Evolutionary conservation across 2,113 vertebrate species (phyloP).

Genomic region (Formicarius rufipectus): DNA sequence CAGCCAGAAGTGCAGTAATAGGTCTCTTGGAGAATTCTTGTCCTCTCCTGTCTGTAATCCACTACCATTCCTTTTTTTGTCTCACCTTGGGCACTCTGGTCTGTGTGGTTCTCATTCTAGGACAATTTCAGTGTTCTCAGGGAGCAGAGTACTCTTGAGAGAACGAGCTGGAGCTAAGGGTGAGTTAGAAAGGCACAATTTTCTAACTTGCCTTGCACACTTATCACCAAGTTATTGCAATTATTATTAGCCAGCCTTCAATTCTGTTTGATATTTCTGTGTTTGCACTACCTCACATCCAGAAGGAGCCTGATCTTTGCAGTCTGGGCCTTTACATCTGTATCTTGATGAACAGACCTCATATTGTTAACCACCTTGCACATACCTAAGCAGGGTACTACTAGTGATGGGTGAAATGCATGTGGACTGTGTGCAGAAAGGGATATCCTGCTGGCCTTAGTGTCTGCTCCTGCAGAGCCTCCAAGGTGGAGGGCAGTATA

Average conservation of each 20-base stretch:
- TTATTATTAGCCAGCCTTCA: background rate
- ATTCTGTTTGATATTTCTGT: background rate
- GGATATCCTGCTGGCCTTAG: background rate
- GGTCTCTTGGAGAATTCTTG: conserved; percentile 16
- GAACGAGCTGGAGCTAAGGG: background rate
- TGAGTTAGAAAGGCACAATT: background rate
- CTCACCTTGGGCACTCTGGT: background rate
- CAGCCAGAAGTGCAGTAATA: background rate
- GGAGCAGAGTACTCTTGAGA: background rate
- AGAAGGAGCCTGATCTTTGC: background rate
- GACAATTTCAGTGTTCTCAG: background rate
- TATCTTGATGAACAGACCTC: background rate
- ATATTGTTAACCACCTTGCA: background rate
- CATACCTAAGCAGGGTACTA: background rate
- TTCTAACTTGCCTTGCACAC: background rate
- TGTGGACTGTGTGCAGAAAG: rapidly evolving
- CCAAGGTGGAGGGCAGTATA: background rate
- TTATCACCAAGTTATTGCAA: background rate
- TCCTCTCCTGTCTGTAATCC: background rate
- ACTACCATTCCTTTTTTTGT: background rate
- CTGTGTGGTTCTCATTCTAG: background rate
- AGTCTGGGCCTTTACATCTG: background rate
- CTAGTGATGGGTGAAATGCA: background rate
- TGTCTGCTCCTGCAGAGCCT: background rate
- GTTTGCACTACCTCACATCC: background rate